phyloP scores from a whole-genome alignment of 2,797 vertebrate genomes.

The Ambastaia sidthimunki region DNA sequence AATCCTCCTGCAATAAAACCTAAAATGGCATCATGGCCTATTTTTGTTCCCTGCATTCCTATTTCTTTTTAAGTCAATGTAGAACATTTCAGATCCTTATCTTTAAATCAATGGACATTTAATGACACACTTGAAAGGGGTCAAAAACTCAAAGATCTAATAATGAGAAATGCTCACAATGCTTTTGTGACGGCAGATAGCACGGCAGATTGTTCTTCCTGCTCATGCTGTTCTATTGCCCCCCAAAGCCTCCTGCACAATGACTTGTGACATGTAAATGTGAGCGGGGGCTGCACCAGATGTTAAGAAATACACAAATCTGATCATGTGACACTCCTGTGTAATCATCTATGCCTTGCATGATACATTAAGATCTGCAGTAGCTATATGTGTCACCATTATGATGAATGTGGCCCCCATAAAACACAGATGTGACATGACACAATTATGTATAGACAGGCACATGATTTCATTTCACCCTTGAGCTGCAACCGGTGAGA shows the following conservation, averaged over 20 bases:
- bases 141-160: neutral
- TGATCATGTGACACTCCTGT: conserved; percentile 13
- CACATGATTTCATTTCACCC: neutral
- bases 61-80: no score
- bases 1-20: neutral
- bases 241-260: neutral
- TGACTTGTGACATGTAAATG: conserved; percentile 14
- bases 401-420: conserved; percentile 8
- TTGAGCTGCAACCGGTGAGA: neutral
- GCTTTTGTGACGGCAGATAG: neutral
- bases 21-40: neutral
- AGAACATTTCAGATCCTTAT: neutral
- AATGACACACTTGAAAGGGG: neutral
- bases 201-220: neutral
- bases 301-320: conserved; percentile 30
- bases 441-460: neutral
- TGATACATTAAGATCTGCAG: conserved; percentile 4
- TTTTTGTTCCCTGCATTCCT: neutral
- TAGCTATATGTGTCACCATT: neutral
- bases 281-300: conserved; percentile 5
- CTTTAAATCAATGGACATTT: conserved; percentile 4
- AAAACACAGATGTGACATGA: neutral
- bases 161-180: neutral
- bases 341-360: neutral
- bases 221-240: neutral